Evolutionary conservation across 2,888 invertebrate genomes (phyloP).

Genomic region (Patella ulyssiponensis): DNA sequence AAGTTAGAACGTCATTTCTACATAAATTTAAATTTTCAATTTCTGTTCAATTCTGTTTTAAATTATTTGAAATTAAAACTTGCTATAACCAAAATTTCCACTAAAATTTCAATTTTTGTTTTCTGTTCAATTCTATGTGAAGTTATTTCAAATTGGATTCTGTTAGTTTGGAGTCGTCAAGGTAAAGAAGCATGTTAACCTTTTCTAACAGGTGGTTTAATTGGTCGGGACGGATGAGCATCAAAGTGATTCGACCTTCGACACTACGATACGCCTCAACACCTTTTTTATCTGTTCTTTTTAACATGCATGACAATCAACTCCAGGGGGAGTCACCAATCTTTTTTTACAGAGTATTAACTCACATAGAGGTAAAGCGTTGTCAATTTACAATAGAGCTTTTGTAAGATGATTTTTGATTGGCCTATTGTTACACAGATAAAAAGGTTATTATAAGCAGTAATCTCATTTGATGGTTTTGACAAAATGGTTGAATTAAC

Average conservation of each 20-base stretch:
- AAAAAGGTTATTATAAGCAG: constrained; percentile 1
- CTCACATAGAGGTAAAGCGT: background rate
- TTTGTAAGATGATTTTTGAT: constrained; percentile 7
- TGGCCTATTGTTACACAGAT: background rate
- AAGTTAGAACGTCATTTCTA: no score
- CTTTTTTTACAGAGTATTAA: background rate
- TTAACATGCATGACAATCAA: background rate
- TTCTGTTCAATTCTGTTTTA: no score
- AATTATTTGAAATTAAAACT: no score
- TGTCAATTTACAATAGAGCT: background rate
- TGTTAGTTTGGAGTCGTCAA: no score
- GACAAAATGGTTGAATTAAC: background rate
- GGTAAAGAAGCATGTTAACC: no score
- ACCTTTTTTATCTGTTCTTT: constrained; percentile 1
- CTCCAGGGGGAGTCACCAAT: background rate
- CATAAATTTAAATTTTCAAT: no score
- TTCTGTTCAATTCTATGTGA: no score
- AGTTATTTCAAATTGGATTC: no score
- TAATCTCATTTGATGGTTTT: background rate
- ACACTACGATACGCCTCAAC: constrained; percentile 4
- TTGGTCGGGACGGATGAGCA: background rate
- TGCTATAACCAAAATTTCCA: no score
- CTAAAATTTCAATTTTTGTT: no score
- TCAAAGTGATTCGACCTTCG: background rate
- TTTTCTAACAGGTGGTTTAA: no score